Base-by-base conservation (phyloP, 2,888 invertebrate genomes). In the Gisinianus flammeolus region DNA sequence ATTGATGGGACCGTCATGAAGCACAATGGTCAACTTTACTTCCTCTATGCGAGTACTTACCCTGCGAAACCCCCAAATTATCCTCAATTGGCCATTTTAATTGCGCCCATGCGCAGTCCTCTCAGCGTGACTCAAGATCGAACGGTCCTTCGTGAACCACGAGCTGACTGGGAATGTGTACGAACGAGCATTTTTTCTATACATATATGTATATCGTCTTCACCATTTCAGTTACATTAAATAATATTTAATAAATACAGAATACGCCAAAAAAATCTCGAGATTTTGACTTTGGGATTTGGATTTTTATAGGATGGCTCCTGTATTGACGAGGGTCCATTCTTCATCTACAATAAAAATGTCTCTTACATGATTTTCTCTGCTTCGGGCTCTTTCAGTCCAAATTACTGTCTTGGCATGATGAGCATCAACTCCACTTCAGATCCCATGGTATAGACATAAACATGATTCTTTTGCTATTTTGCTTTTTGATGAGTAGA, bases 1-100 rank as follows among this genome's bases (percentile, higher is more conserved):
- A 81, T 81, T 76, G 80, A 81, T 30, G 83, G 81, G 12, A 81
- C 83, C 16, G 67, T 81, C 33, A 28, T 83, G 64, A 77, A 74
- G 62, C 81, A 78, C 24, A 76, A 66, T 33, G 79, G 78, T 0
- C 66, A 80, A 12, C 58, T 74, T 2, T 79, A 80, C 66, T 77
- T 80, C 24, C 72, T 79, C 8, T 77, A 54, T 54, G 58, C 77
- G 2, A 77, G 52, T 66, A 4, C 62, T 2, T 62, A 26, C 24
- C 62, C 62, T 10, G 62, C 35, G 6, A 35, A 62, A 2, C 62
- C 62, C 3, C 22, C 22, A 6, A 8, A 19, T 22, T 19, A 22
- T 24, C 62, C 62, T 6, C 62, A 44, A n/a, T 73, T 79, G 22
- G 58, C 74, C 52, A 70, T 80, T 12, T 71, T 77, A 35, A 81